phyloP scores from a whole-genome alignment of 2,797 vertebrate genomes.

The Gymnocypris eckloni region DNA sequence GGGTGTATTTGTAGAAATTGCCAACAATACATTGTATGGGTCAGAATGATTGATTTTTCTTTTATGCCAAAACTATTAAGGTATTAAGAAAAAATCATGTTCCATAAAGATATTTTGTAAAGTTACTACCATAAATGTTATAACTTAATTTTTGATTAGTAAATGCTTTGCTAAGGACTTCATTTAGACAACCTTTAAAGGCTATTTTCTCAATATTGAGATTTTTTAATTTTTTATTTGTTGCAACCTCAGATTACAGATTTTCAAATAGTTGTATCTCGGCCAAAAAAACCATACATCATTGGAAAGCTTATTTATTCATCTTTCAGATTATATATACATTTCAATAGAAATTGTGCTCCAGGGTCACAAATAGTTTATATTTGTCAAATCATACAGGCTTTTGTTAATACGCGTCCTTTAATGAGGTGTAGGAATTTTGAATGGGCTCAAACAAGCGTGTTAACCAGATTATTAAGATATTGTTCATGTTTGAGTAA shows the following conservation, averaged over 20 bases:
- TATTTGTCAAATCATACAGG: too few relatives aligned
- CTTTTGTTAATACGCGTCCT: background rate
- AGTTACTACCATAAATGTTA: background rate
- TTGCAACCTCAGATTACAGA: background rate
- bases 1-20: too few relatives aligned
- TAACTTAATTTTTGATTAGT: background rate
- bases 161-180: background rate
- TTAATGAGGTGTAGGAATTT: background rate
- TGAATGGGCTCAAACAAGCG: background rate
- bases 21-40: background rate
- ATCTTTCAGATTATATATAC: too few relatives aligned
- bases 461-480: background rate
- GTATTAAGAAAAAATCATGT: background rate
- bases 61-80: background rate
- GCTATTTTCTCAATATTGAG: background rate
- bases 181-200: too few relatives aligned
- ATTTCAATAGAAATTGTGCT: too few relatives aligned
- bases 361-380: too few relatives aligned
- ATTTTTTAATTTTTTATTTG: background rate
- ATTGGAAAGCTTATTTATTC: too few relatives aligned
- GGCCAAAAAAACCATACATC: too few relatives aligned
- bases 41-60: background rate
- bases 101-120: background rate
- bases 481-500: constrained; percentile 20
- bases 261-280: too few relatives aligned